phyloP scores from a whole-genome alignment of 2,888 invertebrate genomes.

The Nowickia ferox region DNA sequence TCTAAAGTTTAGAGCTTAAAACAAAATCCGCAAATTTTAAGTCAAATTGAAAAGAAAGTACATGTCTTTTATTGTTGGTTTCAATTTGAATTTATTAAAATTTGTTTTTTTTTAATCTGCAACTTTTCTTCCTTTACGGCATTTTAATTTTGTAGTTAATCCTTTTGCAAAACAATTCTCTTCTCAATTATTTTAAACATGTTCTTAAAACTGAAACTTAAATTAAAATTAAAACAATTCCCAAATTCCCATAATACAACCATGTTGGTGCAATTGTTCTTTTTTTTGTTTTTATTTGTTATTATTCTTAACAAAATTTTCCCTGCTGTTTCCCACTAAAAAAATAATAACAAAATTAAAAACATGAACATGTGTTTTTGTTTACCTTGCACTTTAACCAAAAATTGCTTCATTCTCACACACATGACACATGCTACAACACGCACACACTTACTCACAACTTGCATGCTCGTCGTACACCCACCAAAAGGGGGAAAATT shows the following conservation, averaged over 20 bases:
- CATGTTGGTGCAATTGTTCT: background rate
- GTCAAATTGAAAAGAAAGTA: no score
- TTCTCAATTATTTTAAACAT: constrained; percentile 40
- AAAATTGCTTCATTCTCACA: constrained; percentile 39
- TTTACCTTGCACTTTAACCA: constrained; percentile 56
- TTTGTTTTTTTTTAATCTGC: no score
- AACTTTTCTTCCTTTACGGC: background rate
- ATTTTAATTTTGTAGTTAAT: background rate
- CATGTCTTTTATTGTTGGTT: no score
- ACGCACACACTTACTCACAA: background rate
- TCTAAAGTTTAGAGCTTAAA: no score
- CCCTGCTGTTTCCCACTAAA: constrained; percentile 12
- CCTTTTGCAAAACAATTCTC: constrained; percentile 21
- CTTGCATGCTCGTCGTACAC: background rate
- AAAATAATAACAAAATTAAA: constrained; percentile 9
- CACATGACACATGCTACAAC: background rate
- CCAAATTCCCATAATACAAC: constrained; percentile 56
- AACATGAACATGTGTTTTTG: constrained; percentile 58
- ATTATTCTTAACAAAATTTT: background rate
- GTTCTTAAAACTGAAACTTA: constrained; percentile 34
- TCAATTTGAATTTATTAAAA: no score
- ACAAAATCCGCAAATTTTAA: no score
- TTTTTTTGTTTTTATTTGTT: background rate
- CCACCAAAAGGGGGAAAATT: constrained; percentile 32
- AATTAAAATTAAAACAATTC: constrained; percentile 53